Conservation (phyloP, 2,113 vertebrate genomes). For the Malaclemys terrapin region DNA sequence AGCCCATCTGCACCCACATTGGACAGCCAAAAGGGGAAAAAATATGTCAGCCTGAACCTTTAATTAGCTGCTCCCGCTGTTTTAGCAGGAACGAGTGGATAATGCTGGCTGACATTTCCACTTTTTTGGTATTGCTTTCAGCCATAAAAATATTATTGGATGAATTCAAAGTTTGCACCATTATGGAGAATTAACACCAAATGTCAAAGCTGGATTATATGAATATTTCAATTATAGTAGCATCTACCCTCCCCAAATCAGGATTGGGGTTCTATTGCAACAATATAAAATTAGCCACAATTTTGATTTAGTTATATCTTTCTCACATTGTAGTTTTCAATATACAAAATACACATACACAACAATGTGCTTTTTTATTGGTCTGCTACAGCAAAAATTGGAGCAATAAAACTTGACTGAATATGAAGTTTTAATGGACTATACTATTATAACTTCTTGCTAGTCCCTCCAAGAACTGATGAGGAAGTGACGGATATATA, state of each 20-base stretch:
- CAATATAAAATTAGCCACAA: not conserved
- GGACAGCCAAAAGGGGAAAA: not conserved
- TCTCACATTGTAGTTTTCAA: not conserved
- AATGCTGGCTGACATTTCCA: not conserved
- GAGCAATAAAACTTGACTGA: not conserved
- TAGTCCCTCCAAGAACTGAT: not conserved
- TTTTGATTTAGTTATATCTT: not conserved
- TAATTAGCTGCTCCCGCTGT: not conserved
- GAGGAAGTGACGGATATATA: slow-evolving; percentile 2
- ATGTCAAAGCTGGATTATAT: not conserved
- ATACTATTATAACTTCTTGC: not conserved
- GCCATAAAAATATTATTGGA: not conserved
- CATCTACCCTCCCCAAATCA: not conserved
- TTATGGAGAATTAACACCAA: not conserved
- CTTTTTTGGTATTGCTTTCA: not conserved
- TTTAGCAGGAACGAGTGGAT: not conserved
- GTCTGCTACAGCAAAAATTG: not conserved
- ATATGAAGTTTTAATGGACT: not conserved
- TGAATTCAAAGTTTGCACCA: not conserved
- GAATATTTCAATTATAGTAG: not conserved
- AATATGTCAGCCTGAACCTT: not conserved
- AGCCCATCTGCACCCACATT: rapidly evolving
- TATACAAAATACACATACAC: not conserved
- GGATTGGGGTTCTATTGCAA: not conserved
- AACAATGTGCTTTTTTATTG: not conserved